phyloP scores from a whole-genome alignment of 2,888 invertebrate genomes.

The Ophioninae sp. region DNA sequence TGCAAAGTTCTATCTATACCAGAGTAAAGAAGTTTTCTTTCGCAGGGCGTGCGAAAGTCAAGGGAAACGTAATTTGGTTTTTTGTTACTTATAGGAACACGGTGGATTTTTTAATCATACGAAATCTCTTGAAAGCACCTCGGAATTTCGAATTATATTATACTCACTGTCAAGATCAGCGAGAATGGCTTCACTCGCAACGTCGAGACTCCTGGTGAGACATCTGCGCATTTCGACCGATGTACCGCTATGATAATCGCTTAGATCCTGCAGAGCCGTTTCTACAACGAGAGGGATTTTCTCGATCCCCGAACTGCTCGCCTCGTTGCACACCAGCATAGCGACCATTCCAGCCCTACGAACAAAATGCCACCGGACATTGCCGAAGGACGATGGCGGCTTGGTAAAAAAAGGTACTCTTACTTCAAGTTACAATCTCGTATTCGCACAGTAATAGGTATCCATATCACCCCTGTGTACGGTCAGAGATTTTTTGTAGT shows the following conservation, averaged over 20 bases:
- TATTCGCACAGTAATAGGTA: constrained; percentile 8
- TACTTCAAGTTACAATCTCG: background rate
- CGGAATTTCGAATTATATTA: constrained; percentile 21
- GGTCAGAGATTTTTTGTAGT: too few species aligned
- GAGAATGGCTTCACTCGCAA: constrained; percentile 84
- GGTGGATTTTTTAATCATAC: constrained; percentile 8
- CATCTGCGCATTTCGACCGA: constrained; percentile 85
- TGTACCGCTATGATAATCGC: constrained; percentile 85
- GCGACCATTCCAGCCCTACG: constrained; percentile 83
- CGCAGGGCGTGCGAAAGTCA: too few species aligned
- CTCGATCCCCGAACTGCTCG: constrained; percentile 83
- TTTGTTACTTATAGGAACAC: background rate
- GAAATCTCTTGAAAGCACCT: background rate
- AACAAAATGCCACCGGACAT: constrained; percentile 8
- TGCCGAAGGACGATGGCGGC: constrained; percentile 22
- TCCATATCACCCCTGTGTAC: background rate
- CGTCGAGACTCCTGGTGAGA: constrained; percentile 84
- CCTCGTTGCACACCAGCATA: constrained; percentile 86
- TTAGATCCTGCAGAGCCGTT: constrained; percentile 84
- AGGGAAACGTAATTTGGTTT: too few species aligned
- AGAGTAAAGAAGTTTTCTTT: too few species aligned
- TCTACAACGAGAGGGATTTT: constrained; percentile 83
- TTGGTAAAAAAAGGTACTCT: constrained; percentile 31
- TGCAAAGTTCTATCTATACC: too few species aligned
- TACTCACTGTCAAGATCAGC: constrained; percentile 85